A percentile compares a stretch with the other conserved stretches of the same genome.
Conservation (phyloP, 2,888 invertebrate genomes). For the Heliconius erato region DNA sequence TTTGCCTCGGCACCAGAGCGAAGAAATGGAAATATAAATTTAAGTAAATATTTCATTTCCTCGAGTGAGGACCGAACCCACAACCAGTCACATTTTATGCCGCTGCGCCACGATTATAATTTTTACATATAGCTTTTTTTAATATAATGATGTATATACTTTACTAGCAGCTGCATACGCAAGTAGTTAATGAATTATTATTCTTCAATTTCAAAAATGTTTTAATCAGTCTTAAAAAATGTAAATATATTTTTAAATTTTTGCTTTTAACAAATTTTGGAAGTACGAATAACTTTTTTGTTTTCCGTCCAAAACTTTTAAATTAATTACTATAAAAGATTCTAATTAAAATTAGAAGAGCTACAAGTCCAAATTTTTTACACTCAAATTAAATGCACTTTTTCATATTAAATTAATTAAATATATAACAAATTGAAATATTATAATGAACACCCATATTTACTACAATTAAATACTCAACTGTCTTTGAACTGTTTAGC, state of each 20-base stretch:
- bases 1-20: too few relatives aligned
- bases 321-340: not conserved
- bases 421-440: not conserved
- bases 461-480: constrained; percentile 5
- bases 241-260: not conserved
- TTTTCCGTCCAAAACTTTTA: not conserved
- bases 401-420: not conserved
- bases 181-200: too few relatives aligned
- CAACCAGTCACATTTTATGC: too few relatives aligned
- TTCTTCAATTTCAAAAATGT: too few relatives aligned
- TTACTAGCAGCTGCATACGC: too few relatives aligned
- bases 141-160: too few relatives aligned
- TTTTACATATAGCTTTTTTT: too few relatives aligned
- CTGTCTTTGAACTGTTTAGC: constrained; percentile 35
- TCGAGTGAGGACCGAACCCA: too few relatives aligned
- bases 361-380: not conserved
- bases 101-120: too few relatives aligned
- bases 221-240: not conserved
- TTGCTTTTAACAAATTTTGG: not conserved
- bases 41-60: too few relatives aligned
- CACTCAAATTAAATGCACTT: not conserved
- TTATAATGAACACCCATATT: not conserved
- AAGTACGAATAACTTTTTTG: not conserved
- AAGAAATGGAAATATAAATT: too few relatives aligned
- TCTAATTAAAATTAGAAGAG: not conserved